These are phyloP conservation scores for Orchesellides sinensis DNA, from an alignment of 2,888 invertebrate genomes.

Conservation along the genomic window DNA sequence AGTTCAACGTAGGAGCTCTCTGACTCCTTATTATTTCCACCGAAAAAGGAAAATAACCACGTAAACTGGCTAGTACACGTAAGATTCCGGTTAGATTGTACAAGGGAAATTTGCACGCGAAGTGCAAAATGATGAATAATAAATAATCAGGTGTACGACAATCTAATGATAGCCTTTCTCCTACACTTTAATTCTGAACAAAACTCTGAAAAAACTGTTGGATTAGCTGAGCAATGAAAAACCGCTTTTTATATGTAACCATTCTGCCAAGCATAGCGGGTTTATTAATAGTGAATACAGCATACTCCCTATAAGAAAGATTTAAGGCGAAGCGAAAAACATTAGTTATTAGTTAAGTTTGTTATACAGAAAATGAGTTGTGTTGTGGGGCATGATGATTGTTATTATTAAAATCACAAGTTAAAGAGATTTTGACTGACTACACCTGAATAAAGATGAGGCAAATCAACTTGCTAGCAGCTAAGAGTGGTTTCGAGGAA, in stretches of 20 bases:
- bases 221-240: conserved; percentile 22
- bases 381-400: conserved; percentile 55
- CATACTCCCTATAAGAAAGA: background rate
- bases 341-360: conserved; percentile 30
- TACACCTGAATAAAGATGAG: conserved; percentile 62
- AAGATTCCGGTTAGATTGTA: conserved; percentile 43
- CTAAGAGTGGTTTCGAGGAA: conserved; percentile 18
- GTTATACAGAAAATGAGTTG: conserved; percentile 35
- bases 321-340: conserved; percentile 10
- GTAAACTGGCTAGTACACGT: conserved; percentile 11
- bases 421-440: conserved; percentile 64
- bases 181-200: conserved; percentile 52
- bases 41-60: conserved; percentile 62
- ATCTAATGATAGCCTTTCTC: conserved; percentile 70
- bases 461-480: conserved; percentile 54
- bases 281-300: conserved; percentile 59
- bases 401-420: conserved; percentile 64
- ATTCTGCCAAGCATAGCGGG: conserved; percentile 9
- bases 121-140: conserved; percentile 73
- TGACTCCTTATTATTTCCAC: conserved; percentile 64
- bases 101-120: conserved; percentile 70
- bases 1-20: conserved; percentile 45
- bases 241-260: conserved; percentile 38
- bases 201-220: conserved; percentile 27
- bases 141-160: conserved; percentile 73